A percentile compares a stretch with the other conserved stretches of the same genome.
phyloP scores from a whole-genome alignment of 2,113 vertebrate species.

The Stigmatopora nigra region DNA sequence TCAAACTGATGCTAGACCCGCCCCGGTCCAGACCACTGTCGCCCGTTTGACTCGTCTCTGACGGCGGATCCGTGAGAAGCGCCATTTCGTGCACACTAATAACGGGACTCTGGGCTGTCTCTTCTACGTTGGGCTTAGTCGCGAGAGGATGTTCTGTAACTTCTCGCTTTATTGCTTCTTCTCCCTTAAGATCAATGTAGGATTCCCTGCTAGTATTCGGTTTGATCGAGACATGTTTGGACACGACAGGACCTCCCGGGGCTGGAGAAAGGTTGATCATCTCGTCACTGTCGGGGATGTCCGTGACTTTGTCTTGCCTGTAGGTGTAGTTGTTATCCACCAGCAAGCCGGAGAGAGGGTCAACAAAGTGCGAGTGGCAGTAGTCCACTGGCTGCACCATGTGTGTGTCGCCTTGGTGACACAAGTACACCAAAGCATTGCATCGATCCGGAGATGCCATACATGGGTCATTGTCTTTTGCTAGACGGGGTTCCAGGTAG shows the following conservation, averaged over 20 bases:
- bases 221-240: constrained; percentile 46
- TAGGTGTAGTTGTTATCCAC: constrained; percentile 58
- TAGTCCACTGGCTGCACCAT: constrained; percentile 50
- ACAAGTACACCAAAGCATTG: constrained; percentile 64
- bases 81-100: constrained; percentile 44
- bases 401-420: constrained; percentile 54
- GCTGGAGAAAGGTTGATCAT: constrained; percentile 57
- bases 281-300: constrained; percentile 49
- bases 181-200: constrained; percentile 32
- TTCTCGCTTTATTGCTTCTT: constrained; percentile 29
- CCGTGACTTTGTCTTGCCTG: constrained; percentile 51
- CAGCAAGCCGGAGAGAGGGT: constrained; percentile 67
- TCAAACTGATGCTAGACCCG: constrained; percentile 64
- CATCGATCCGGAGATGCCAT: constrained; percentile 52
- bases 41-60: constrained; percentile 41
- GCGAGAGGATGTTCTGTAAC: constrained; percentile 35
- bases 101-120: constrained; percentile 25
- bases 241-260: constrained; percentile 52
- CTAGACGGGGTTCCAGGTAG: constrained; percentile 57
- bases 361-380: constrained; percentile 67
- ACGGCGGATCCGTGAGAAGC: constrained; percentile 49
- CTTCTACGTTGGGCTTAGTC: constrained; percentile 39
- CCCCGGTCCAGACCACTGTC: constrained; percentile 62
- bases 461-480: constrained; percentile 56
- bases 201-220: constrained; percentile 36